phyloP scores from a whole-genome alignment of 2,888 invertebrate genomes.

The Gasteruption jaculator region DNA sequence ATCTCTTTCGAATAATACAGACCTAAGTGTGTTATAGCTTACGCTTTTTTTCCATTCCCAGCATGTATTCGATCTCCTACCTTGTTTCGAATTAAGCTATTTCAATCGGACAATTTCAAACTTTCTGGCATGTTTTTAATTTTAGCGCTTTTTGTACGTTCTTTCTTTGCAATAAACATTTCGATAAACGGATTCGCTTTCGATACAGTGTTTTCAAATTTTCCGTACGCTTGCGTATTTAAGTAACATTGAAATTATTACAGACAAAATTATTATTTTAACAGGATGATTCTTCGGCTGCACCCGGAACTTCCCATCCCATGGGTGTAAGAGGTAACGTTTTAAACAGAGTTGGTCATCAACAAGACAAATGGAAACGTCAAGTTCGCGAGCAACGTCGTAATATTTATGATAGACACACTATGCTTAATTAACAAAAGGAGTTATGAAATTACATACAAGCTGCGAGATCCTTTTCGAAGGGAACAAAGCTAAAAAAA shows the following conservation, averaged over 20 bases:
- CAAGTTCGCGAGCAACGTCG: conserved; percentile 93
- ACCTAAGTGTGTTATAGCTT: neutral
- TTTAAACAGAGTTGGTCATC: conserved; percentile 90
- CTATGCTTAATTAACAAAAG: conserved; percentile 97
- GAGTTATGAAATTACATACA: no score
- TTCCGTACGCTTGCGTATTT: neutral
- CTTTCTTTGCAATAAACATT: conserved; percentile 1
- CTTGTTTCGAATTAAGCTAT: conserved; percentile 13
- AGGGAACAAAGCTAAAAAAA: no score
- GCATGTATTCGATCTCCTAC: conserved; percentile 11
- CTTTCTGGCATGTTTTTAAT: conserved; percentile 2
- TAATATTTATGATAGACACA: conserved; percentile 95
- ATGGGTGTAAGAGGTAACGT: conserved; percentile 76
- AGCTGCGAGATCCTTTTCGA: no score
- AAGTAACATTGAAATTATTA: conserved; percentile 1
- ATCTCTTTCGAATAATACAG: neutral
- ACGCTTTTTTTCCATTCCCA: no score
- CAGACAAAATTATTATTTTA: neutral
- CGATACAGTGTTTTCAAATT: neutral
- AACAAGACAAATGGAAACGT: conserved; percentile 96
- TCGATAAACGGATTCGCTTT: neutral
- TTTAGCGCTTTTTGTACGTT: neutral
- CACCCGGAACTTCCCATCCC: conserved; percentile 66
- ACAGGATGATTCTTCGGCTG: conserved; percentile 62
- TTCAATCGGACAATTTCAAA: conserved; percentile 4